Evolutionary conservation across 2,797 vertebrate genomes (phyloP), one percentile per base, ranked within the genome.

Genomic region (Pangasius larnaudii): DNA sequence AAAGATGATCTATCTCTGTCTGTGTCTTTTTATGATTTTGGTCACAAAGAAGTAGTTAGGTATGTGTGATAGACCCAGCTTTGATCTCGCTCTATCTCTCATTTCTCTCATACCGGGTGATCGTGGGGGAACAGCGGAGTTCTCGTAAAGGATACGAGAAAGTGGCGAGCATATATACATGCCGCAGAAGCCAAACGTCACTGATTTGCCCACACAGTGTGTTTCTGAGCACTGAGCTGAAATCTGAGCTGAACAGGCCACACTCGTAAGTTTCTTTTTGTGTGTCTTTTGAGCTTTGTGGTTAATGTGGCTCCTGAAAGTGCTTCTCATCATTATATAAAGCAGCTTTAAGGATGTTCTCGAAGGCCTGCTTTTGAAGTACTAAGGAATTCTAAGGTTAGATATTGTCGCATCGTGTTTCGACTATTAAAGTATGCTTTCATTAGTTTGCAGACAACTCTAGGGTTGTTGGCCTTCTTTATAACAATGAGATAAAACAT

Each of bases 131-230:
- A 56, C 58, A n/a, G 72, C 24, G 0, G 71, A 86, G 86, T 86
- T 89, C 84, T 88, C 56, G 84, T 80, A 80, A 88, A 82, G 86
- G 86, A 36, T 74, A 81, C 16, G 10, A 33, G 59, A 58, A 86
- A 56, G 49, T 88, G 79, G 56, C 0, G 6, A 74, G 74, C 58
- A 39, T 39, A 27, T 81, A 24, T 69, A 49, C 53, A 79, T 85
- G 80, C 83, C 80, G 49, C 79, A 81, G 71, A 84, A 81, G 63
- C 53, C n/a, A 33, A 85, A 79, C 39, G 5, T 51, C 75, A 65
- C 51, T 18, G 19, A 85, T 30, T 58, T 85, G 51, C 65, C 80
- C 74, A 80, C 49, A 27, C 63, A n/a, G 39, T 71, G 74, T 24
- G n/a, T 24, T 77, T 75, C 87, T 79, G 83, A 58, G 74, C 82